Evolutionary conservation across 1,140 invertebrate species (phyloP), one percentile per base, ranked within the genome.

Genomic region (Anoplophora glabripennis): DNA sequence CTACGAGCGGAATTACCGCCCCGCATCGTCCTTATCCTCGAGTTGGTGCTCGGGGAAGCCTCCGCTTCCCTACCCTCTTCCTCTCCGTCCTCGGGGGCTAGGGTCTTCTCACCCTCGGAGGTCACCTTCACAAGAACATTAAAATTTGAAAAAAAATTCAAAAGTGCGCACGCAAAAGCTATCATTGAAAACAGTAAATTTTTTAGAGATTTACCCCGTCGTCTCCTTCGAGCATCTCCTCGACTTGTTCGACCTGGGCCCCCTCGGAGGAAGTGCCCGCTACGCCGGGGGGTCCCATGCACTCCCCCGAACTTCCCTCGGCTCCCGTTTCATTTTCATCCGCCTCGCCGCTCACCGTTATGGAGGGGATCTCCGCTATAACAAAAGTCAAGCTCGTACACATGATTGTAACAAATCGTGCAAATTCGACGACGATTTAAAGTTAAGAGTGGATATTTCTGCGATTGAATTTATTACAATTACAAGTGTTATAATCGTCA

Each of bases 41-140:
- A 80, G 7, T 80, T 82, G 0, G 81, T 79, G 10, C 80, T 80
- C 1, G 84, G 84, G 48, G 82, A 83, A 0, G 85, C 86, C 74
- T 88, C 86, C 4, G 84, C 85, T 68, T 88, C 87, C 18, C 85
- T 80, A 8, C 84, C 84, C 59, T 89, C 87, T 67, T 87, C 85
- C 42, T 79, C 80, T 56, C 75, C 74, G 61, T 83, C 82, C 57
- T 81, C 80, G 10, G 75, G 71, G 61, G 72, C 70, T 3, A 69
- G 57, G 18, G 77, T 73, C 59, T 86, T 86, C 65, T 86, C 84
- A 41, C 81, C 81, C 63, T 86, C 84, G 0, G 82, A 84, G 41
- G 78, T 81, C 4, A 83, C 81, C 78, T 66, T 53, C 35, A 38
- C 53, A 57, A 35, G 14, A 47, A n/a, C 21, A n/a, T n/a, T n/a